phyloP scores from a whole-genome alignment of 2,113 vertebrate species.

The Halcyon senegalensis region DNA sequence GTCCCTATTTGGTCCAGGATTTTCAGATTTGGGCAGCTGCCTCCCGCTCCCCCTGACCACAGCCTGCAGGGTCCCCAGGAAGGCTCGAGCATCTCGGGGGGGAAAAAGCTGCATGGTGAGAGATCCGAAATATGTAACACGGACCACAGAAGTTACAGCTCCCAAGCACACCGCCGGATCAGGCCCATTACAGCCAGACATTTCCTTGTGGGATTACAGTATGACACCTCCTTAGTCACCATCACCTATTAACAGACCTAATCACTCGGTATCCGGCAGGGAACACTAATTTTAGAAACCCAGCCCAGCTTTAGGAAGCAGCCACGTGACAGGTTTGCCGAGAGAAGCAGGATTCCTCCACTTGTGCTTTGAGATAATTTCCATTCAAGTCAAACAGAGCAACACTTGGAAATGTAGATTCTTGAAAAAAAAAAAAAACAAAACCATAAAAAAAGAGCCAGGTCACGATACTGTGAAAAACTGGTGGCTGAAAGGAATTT shows the following conservation, averaged over 20 bases:
- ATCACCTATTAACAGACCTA: constrained; percentile 16
- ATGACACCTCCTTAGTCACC: constrained; percentile 47
- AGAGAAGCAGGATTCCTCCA: constrained; percentile 38
- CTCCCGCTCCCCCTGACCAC: not conserved
- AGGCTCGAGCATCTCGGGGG: not conserved
- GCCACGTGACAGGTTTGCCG: constrained; percentile 17
- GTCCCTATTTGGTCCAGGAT: fast-evolving
- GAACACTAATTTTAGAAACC: constrained; percentile 66
- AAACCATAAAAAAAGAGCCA: not conserved
- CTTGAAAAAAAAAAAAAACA: not conserved
- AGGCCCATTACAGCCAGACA: not conserved
- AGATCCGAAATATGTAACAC: fast-evolving
- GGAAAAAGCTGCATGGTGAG: fast-evolving
- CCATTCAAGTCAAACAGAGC: not conserved
- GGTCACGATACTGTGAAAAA: fast-evolving
- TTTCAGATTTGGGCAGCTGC: not conserved
- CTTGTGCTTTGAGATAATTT: not conserved
- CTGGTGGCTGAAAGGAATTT: not conserved
- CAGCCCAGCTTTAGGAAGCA: constrained; percentile 17
- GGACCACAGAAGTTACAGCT: not conserved
- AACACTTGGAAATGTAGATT: not conserved
- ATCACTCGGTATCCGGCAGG: not conserved
- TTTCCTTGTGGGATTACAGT: not conserved
- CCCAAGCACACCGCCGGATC: not conserved
- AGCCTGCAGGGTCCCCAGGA: not conserved